phyloP scores from a whole-genome alignment of 2,888 invertebrate genomes.

The Temnothorax rugatulus region DNA sequence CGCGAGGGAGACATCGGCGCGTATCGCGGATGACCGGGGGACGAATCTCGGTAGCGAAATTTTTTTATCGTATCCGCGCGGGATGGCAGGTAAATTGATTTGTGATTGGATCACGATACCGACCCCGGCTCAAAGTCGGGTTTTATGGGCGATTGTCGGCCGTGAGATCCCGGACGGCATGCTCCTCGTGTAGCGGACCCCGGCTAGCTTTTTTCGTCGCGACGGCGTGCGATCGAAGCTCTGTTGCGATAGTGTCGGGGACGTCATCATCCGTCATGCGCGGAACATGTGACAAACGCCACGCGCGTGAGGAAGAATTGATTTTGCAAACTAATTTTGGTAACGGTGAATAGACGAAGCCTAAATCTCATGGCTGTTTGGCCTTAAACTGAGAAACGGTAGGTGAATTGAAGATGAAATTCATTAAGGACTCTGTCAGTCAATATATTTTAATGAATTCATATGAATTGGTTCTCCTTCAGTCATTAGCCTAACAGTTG shows the following conservation, averaged over 20 bases:
- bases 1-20: slow-evolving; percentile 37
- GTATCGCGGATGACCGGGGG: slow-evolving; percentile 62
- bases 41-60: slow-evolving; percentile 68
- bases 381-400: neutral
- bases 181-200: slow-evolving; percentile 64
- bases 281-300: slow-evolving; percentile 60
- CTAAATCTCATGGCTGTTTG: neutral
- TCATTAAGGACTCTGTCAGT: neutral
- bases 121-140: slow-evolving; percentile 62
- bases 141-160: slow-evolving; percentile 69
- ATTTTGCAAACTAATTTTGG: slow-evolving; percentile 25
- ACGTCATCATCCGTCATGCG: slow-evolving; percentile 72
- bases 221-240: slow-evolving; percentile 66
- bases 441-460: neutral
- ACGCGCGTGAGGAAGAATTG: slow-evolving; percentile 30
- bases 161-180: slow-evolving; percentile 61
- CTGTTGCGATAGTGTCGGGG: slow-evolving; percentile 61
- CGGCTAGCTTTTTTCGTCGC: slow-evolving; percentile 65
- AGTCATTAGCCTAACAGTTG: neutral
- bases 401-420: neutral
- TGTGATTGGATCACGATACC: slow-evolving; percentile 75
- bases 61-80: slow-evolving; percentile 66
- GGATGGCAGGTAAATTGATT: slow-evolving; percentile 79
- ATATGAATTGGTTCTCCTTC: neutral
- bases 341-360: neutral